Percentiles rank a stretch among this genome's conserved stretches.
Evolutionary conservation across 2,888 invertebrate genomes (phyloP).

Genomic region (Melipona beecheii): DNA sequence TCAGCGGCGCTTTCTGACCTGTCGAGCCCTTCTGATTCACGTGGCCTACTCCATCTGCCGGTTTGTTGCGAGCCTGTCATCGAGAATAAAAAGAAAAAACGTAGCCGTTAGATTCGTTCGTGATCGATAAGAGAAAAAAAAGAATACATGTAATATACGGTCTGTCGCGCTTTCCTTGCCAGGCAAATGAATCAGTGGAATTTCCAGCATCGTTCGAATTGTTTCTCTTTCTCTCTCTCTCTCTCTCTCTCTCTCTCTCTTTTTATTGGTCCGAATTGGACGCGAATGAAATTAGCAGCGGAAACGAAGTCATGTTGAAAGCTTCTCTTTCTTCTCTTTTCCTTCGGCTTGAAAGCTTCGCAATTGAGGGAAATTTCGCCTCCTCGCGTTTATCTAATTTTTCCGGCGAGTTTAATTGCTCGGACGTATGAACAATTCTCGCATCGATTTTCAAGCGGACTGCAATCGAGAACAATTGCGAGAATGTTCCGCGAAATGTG

Average conservation of each 20-base stretch:
- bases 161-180: conserved; percentile 6
- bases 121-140: not conserved
- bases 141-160: too few species aligned
- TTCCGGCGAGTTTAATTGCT: not conserved
- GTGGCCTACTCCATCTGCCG: conserved; percentile 91
- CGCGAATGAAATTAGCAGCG: conserved; percentile 15
- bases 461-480: conserved; percentile 23
- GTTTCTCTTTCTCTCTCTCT: not conserved
- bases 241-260: not conserved
- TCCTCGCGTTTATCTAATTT: conserved; percentile 2
- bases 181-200: not conserved
- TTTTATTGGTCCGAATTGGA: not conserved
- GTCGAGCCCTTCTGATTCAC: conserved; percentile 89
- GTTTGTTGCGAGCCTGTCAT: conserved; percentile 92
- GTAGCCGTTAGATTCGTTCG: conserved; percentile 32
- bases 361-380: not conserved
- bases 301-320: not conserved
- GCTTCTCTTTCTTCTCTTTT: not conserved
- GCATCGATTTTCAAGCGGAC: conserved; percentile 21
- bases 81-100: conserved; percentile 35
- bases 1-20: conserved; percentile 87
- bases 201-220: not conserved
- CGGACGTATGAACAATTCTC: not conserved
- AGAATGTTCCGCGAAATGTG: too few species aligned
- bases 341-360: not conserved